Evolutionary conservation across 1,140 invertebrate species (phyloP).

Genomic region (Cydia splendana): DNA sequence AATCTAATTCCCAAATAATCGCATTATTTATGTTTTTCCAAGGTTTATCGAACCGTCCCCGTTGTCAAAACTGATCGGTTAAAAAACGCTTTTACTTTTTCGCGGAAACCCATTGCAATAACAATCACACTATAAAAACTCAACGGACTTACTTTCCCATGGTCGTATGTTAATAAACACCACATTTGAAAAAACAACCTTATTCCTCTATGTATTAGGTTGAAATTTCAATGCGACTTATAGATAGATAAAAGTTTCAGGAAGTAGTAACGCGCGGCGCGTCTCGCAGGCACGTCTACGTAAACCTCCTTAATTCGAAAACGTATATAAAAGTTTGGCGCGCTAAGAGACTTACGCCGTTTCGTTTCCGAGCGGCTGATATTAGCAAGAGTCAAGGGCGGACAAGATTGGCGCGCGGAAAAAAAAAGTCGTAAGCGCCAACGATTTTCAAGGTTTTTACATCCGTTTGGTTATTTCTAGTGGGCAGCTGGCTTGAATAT

Average conservation of each 20-base stretch:
- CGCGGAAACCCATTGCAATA: conserved; percentile 36
- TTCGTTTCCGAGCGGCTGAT: background rate
- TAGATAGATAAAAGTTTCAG: conserved; percentile 2
- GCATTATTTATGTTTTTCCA: conserved; percentile 33
- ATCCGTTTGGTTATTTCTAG: background rate
- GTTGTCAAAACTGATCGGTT: conserved; percentile 8
- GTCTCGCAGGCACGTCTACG: conserved; percentile 43
- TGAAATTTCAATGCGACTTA: background rate
- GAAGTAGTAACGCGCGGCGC: background rate
- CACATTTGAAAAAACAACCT: background rate
- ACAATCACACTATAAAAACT: conserved; percentile 17
- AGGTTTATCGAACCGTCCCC: background rate
- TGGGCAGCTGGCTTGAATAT: conserved; percentile 65
- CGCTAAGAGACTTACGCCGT: background rate
- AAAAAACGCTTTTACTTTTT: conserved; percentile 44
- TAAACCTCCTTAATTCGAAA: conserved; percentile 35
- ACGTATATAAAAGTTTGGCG: background rate
- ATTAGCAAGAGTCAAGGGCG: conserved; percentile 63
- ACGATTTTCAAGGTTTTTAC: background rate
- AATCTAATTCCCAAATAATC: conserved; percentile 35
- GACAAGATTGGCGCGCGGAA: conserved; percentile 40
- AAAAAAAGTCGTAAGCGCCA: background rate
- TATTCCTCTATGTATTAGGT: background rate
- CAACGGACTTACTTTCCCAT: background rate
- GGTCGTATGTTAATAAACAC: background rate